These are phyloP conservation scores for Actinia equina DNA, from an alignment of 64 coral and sea anemone species.

Conservation along the genomic window DNA sequence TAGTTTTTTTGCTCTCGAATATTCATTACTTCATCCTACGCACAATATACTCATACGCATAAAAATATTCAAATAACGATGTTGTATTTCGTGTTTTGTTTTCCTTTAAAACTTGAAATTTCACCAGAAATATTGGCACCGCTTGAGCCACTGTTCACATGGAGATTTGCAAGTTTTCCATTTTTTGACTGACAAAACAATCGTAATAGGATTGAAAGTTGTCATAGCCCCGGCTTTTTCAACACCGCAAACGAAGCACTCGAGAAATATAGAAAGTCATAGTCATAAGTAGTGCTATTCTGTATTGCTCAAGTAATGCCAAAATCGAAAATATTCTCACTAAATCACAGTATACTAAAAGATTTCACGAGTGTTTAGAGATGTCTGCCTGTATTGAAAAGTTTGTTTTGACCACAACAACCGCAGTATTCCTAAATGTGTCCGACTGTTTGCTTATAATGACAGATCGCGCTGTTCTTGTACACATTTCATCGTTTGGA, in stretches of 20 bases:
- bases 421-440: neutral
- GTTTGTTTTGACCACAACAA: neutral
- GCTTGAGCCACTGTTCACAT: neutral
- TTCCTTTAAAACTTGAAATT: neutral
- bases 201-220: neutral
- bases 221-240: neutral
- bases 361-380: neutral
- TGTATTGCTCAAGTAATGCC: neutral
- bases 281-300: neutral
- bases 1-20: neutral
- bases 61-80: neutral
- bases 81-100: neutral
- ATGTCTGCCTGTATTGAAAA: neutral
- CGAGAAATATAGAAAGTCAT: neutral
- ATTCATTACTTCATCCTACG: neutral
- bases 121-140: neutral
- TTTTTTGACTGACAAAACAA: neutral
- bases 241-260: neutral
- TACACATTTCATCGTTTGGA: neutral
- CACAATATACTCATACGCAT: neutral
- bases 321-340: neutral
- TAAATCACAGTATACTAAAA: neutral
- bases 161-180: neutral
- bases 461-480: neutral
- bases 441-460: neutral